Evolutionary conservation across 2,888 invertebrate genomes (phyloP).

Genomic region (Pollenia angustigena): DNA sequence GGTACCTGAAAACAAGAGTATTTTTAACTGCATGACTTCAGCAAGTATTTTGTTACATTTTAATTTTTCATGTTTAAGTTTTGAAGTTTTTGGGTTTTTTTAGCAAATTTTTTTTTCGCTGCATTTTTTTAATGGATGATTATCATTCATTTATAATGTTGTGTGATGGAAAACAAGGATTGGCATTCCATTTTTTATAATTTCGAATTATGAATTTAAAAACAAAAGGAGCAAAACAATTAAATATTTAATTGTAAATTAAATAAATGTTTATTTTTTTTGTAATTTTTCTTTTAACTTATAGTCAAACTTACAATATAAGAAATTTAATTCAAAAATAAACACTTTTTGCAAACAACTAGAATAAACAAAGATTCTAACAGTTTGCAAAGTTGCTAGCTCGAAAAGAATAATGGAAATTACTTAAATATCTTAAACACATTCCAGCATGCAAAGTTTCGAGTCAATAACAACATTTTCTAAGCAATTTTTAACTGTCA

Average conservation of each 20-base stretch:
- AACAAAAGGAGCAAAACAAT: constrained; percentile 27
- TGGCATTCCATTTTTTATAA: constrained; percentile 51
- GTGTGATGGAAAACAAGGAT: constrained; percentile 66
- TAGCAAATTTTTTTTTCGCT: background rate
- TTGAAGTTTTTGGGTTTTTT: background rate
- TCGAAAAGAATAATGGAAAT: no score
- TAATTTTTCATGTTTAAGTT: constrained; percentile 39
- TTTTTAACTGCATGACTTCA: no score
- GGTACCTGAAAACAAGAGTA: constrained; percentile 49
- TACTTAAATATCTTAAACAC: no score
- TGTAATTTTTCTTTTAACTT: no score
- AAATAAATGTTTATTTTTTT: background rate
- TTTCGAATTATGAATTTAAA: constrained; percentile 9
- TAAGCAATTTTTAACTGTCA: no score
- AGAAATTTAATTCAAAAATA: no score
- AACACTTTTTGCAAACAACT: no score
- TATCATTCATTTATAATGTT: constrained; percentile 61
- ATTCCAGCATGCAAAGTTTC: no score
- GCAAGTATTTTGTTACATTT: constrained; percentile 58
- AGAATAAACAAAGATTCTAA: no score
- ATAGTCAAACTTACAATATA: no score
- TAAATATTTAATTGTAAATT: constrained; percentile 40
- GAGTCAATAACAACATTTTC: no score
- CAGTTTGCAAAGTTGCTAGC: no score
- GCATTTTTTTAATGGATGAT: constrained; percentile 43